Conservation (phyloP, 2,888 invertebrate species). For the Lissocephala sabroskyi region DNA sequence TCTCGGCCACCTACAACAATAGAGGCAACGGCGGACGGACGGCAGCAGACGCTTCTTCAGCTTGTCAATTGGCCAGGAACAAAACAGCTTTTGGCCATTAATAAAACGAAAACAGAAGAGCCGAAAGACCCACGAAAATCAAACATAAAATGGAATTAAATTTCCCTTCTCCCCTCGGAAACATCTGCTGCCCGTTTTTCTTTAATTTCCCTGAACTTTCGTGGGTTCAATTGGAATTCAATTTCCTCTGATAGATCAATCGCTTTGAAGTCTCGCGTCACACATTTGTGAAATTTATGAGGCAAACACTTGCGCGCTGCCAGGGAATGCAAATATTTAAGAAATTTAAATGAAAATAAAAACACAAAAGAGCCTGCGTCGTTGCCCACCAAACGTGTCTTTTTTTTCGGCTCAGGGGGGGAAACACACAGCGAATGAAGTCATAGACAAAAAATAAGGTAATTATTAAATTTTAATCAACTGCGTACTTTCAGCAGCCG, state of each 20-base stretch:
- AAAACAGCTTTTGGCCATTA: slow-evolving; percentile 1
- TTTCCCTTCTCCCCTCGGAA: too few species aligned
- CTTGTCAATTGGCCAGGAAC: background rate
- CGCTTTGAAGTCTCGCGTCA: too few species aligned
- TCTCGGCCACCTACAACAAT: background rate
- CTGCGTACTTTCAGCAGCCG: slow-evolving; percentile 52
- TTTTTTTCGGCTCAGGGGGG: too few species aligned
- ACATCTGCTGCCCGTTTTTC: too few species aligned
- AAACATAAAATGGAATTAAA: too few species aligned
- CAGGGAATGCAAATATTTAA: too few species aligned
- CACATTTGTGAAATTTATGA: too few species aligned
- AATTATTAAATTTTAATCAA: slow-evolving; percentile 8
- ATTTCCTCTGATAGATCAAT: too few species aligned
- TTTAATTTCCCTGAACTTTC: too few species aligned
- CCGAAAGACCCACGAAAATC: background rate
- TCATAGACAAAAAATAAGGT: slow-evolving; percentile 33
- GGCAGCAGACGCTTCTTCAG: background rate
- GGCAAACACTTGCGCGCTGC: too few species aligned
- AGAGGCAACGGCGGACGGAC: background rate
- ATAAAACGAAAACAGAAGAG: background rate
- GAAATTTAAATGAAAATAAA: slow-evolving; percentile 20
- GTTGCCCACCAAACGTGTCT: slow-evolving; percentile 45
- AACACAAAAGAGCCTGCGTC: background rate
- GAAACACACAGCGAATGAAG: slow-evolving; percentile 36
- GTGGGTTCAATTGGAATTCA: too few species aligned